Percentiles rank a stretch among this genome's conserved stretches.
Evolutionary conservation across 1,140 invertebrate species (phyloP).

Genomic region (Magallana ariakensis): DNA sequence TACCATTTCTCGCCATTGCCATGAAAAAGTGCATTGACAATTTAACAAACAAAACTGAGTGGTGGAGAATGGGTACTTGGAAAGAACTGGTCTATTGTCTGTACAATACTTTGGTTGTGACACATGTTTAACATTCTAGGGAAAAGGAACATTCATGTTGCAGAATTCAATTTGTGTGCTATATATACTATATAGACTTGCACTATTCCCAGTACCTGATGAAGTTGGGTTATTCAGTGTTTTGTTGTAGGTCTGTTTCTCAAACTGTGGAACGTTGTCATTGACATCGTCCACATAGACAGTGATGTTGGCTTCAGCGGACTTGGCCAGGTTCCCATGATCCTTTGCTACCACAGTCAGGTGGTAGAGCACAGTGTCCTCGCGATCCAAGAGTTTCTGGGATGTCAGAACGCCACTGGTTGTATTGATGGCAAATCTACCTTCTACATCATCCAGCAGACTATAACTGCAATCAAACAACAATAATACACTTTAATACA

Average conservation of each 20-base stretch:
- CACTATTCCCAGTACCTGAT: conserved; percentile 55
- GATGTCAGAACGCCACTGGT: conserved; percentile 90
- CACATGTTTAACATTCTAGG: too few species aligned
- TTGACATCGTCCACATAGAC: conserved; percentile 88
- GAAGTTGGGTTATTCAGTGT: conserved; percentile 67
- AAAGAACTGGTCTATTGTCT: too few species aligned
- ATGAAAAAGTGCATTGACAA: too few species aligned
- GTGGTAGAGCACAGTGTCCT: conserved; percentile 84
- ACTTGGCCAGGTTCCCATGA: conserved; percentile 69
- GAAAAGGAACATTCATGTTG: too few species aligned
- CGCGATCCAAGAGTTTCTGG: conserved; percentile 88
- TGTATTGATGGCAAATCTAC: conserved; percentile 93
- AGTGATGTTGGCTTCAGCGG: conserved; percentile 64
- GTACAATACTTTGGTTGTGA: too few species aligned
- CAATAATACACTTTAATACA: background rate
- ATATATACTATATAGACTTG: too few species aligned
- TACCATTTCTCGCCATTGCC: too few species aligned
- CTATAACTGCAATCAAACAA: conserved; percentile 65
- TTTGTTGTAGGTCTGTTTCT: conserved; percentile 64
- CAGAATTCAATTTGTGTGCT: too few species aligned
- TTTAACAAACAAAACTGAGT: too few species aligned
- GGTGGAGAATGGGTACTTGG: too few species aligned
- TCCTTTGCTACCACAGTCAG: conserved; percentile 87
- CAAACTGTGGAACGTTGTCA: conserved; percentile 94
- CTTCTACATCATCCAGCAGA: conserved; percentile 67